phyloP scores from a whole-genome alignment of 2,888 invertebrate species.

The Fragum sueziense region DNA sequence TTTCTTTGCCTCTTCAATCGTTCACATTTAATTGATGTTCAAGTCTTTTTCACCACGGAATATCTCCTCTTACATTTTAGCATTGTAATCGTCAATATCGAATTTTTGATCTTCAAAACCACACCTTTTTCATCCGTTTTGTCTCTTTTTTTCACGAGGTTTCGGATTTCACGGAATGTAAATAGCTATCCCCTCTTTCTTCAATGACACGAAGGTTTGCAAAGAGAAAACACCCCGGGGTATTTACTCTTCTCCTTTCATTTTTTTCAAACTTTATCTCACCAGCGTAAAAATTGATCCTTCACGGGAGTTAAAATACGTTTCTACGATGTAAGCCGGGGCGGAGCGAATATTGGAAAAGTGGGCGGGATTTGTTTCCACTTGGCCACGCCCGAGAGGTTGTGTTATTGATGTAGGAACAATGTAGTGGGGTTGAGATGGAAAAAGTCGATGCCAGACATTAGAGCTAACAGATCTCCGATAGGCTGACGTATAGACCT shows the following conservation, averaged over 20 bases:
- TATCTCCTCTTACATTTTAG: conserved; percentile 1
- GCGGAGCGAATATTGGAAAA: neutral
- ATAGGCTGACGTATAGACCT: conserved; percentile 26
- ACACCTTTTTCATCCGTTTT: conserved; percentile 12
- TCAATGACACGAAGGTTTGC: conserved; percentile 14
- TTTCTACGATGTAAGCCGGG: neutral
- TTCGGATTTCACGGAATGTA: conserved; percentile 21
- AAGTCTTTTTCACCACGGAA: neutral
- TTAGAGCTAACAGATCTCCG: neutral
- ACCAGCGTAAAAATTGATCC: conserved; percentile 19
- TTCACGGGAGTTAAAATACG: neutral
- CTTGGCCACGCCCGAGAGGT: neutral
- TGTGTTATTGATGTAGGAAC: neutral
- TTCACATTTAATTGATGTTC: conserved; percentile 9
- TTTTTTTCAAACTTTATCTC: conserved; percentile 17
- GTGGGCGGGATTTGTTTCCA: neutral
- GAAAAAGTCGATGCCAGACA: neutral
- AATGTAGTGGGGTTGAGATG: neutral
- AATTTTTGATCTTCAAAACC: conserved; percentile 4
- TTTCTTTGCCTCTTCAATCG: conserved; percentile 5
- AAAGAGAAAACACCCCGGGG: conserved; percentile 22
- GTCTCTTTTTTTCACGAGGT: neutral
- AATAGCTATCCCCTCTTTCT: conserved; percentile 22
- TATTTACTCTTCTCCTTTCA: conserved; percentile 14
- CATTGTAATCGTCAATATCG: neutral